A percentile compares a stretch with the other conserved stretches of the same genome.
Evolutionary conservation across 1,140 invertebrate species (phyloP).

Genomic region (Drosophila nikananu): DNA sequence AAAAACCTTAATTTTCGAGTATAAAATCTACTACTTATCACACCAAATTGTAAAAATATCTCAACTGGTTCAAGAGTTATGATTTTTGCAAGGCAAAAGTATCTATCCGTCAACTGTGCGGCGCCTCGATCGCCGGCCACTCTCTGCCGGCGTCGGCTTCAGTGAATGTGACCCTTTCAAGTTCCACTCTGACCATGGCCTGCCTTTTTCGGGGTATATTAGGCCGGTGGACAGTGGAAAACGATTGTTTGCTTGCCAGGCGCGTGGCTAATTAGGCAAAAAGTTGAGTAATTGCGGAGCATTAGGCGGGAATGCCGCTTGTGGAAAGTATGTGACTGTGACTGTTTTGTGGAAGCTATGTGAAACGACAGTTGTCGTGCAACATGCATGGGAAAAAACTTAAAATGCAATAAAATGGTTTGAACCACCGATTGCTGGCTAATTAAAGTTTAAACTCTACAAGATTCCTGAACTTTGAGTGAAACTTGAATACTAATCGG

Average conservation of each 20-base stretch:
- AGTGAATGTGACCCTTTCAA: conserved; percentile 53
- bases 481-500: not conserved
- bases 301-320: conserved; percentile 20
- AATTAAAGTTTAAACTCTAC: not conserved
- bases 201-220: conserved; percentile 29
- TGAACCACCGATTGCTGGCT: not conserved
- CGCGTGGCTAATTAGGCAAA: conserved; percentile 8
- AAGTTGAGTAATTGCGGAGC: conserved; percentile 9
- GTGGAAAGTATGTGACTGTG: conserved; percentile 16
- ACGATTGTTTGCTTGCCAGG: conserved; percentile 22
- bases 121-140: conserved; percentile 23
- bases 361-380: conserved; percentile 8
- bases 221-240: conserved; percentile 13
- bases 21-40: too few species aligned
- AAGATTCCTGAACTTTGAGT: not conserved
- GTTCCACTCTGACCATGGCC: conserved; percentile 43
- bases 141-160: conserved; percentile 41
- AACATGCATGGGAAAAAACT: conserved; percentile 26
- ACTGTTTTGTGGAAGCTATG: conserved; percentile 10
- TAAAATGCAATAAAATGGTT: conserved; percentile 1
- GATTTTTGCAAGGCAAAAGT: too few species aligned
- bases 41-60: too few species aligned
- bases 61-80: too few species aligned
- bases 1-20: too few species aligned
- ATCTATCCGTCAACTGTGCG: too few species aligned